phyloP scores from a whole-genome alignment of 92 coral and sea anemone species.

The Porites rus region DNA sequence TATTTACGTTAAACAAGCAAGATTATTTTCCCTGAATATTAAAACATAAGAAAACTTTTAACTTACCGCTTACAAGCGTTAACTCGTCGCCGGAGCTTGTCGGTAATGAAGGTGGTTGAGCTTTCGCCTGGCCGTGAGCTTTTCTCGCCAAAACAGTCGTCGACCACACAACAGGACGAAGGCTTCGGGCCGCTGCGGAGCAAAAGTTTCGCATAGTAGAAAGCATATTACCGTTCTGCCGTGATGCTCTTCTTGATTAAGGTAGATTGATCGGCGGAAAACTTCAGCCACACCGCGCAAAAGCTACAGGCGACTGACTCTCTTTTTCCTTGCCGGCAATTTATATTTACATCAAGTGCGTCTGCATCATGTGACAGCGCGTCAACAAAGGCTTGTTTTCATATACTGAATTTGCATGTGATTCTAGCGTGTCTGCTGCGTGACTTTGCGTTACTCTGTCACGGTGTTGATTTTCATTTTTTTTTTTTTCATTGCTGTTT shows the following conservation, averaged over 20 bases:
- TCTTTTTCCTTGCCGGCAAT: neutral
- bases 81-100: slow-evolving; percentile 46
- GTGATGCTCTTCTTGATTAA: neutral
- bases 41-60: neutral
- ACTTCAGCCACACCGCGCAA: neutral
- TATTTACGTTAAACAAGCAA: neutral
- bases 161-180: slow-evolving; percentile 54
- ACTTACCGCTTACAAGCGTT: slow-evolving; percentile 65
- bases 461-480: neutral
- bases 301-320: neutral
- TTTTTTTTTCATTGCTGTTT: too few species aligned
- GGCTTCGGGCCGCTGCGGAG: slow-evolving; percentile 29
- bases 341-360: neutral
- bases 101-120: slow-evolving; percentile 23
- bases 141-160: slow-evolving; percentile 31
- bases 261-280: neutral
- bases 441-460: neutral
- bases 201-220: slow-evolving; percentile 59
- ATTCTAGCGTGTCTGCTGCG: neutral
- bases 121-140: slow-evolving; percentile 38
- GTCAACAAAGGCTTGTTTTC: slow-evolving; percentile 35
- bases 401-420: slow-evolving; percentile 3
- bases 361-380: slow-evolving; percentile 30
- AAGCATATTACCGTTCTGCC: slow-evolving; percentile 47
- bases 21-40: too few species aligned